phyloP scores from a whole-genome alignment of 2,888 invertebrate species.

The Mycalesis mineus region DNA sequence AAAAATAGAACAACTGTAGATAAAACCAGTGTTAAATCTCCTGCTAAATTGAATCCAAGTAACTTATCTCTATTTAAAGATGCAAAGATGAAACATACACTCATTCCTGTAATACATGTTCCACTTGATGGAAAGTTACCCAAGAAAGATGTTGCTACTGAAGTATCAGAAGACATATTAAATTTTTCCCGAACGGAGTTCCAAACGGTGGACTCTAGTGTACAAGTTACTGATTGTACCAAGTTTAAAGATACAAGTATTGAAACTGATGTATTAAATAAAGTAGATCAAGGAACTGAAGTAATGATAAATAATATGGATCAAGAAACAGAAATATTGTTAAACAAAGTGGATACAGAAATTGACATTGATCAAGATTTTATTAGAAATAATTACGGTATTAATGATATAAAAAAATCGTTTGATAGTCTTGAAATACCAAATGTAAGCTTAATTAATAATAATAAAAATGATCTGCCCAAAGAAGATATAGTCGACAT shows the following conservation, averaged over 20 bases:
- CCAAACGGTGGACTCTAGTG: conserved; percentile 34
- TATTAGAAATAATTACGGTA: conserved; percentile 34
- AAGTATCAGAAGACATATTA: conserved; percentile 17
- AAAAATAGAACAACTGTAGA: conserved; percentile 35
- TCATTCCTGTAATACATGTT: conserved; percentile 47
- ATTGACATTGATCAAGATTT: conserved; percentile 45
- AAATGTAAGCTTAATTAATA: conserved; percentile 61
- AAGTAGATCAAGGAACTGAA: conserved; percentile 43
- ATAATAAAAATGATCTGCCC: conserved; percentile 42
- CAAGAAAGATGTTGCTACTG: conserved; percentile 27
- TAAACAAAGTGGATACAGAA: conserved; percentile 38
- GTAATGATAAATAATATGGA: conserved; percentile 37
- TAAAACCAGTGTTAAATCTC: conserved; percentile 29
- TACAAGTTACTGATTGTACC: conserved; percentile 35
- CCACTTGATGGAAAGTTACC: conserved; percentile 46
- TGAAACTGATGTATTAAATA: conserved; percentile 41
- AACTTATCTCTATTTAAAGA: conserved; percentile 38
- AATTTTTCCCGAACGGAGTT: conserved; percentile 20
- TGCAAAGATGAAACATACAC: conserved; percentile 38
- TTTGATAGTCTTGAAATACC: conserved; percentile 68
- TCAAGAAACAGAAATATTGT: conserved; percentile 42
- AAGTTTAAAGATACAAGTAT: conserved; percentile 40
- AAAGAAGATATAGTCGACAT: conserved; percentile 44
- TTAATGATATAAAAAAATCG: conserved; percentile 42
- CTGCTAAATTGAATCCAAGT: conserved; percentile 30